Conservation (phyloP, 53 echinoderm and acorn worm species). For the Stichopus horrens region DNA sequence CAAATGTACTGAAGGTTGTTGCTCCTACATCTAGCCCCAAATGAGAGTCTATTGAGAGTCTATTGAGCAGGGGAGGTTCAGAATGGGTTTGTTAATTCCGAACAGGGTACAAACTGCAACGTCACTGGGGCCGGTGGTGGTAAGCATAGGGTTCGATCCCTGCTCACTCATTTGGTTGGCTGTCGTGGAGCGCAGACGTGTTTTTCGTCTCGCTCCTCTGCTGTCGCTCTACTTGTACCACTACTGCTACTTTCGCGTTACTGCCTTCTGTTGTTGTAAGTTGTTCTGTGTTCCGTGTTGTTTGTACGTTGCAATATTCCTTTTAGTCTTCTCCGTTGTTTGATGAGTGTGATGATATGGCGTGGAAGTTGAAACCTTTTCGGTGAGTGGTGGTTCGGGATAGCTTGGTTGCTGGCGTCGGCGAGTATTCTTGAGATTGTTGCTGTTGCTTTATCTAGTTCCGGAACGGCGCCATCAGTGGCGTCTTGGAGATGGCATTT, state of each 20-base stretch:
- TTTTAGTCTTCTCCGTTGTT: neutral
- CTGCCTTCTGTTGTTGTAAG: neutral
- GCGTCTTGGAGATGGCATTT: no score
- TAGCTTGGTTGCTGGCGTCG: neutral
- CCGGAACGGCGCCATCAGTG: no score
- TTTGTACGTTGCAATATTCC: neutral
- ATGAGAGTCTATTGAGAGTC: no score
- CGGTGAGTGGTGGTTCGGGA: neutral
- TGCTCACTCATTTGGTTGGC: no score
- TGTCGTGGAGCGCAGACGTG: no score
- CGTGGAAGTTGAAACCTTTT: neutral
- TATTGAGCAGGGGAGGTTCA: neutral
- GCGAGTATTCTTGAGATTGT: neutral
- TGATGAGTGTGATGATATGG: neutral
- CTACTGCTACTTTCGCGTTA: no score
- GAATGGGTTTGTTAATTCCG: neutral
- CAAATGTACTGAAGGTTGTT: neutral
- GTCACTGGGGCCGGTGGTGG: slow-evolving; percentile 1
- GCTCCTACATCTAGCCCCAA: neutral
- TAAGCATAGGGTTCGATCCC: neutral
- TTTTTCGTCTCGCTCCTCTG: no score
- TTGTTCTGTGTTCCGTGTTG: neutral
- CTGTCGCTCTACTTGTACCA: no score
- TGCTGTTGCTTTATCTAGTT: neutral
- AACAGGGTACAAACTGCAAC: neutral